A percentile compares a stretch with the other conserved stretches of the same genome.
Conservation (phyloP, 2,888 invertebrate genomes). For the Acheta domesticus region DNA sequence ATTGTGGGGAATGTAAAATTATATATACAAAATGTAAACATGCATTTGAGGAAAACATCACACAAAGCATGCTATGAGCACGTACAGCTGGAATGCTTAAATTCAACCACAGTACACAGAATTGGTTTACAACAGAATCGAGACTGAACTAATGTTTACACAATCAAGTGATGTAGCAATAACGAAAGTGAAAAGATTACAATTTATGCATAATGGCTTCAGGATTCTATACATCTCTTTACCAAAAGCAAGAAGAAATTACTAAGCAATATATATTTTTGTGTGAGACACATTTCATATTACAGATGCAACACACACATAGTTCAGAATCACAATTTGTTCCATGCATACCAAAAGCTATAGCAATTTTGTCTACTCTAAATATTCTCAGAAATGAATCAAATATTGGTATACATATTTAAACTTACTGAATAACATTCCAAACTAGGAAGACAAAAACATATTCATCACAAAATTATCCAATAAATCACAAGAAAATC, state of each 20-base stretch:
- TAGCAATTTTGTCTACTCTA: neutral
- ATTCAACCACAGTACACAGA: neutral
- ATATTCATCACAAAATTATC: neutral
- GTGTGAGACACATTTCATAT: constrained; percentile 3
- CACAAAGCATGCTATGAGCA: neutral
- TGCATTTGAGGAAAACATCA: constrained; percentile 5
- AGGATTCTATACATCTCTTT: neutral
- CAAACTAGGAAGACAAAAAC: neutral
- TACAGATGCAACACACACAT: neutral
- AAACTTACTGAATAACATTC: neutral
- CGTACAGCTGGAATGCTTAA: neutral
- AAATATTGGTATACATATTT: neutral
- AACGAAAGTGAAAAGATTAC: neutral
- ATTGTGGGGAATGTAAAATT: neutral
- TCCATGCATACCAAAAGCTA: neutral
- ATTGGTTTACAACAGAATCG: neutral
- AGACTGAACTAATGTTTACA: neutral
- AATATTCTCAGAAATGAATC: neutral
- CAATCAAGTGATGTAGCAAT: neutral
- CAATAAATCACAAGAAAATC: neutral
- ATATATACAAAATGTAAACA: neutral
- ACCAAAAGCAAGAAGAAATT: neutral
- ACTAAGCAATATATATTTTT: neutral
- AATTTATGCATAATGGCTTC: neutral
- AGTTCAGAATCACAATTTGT: neutral